Base-by-base conservation (phyloP, 2,888 invertebrate genomes). In the Terebella lapidaria region DNA sequence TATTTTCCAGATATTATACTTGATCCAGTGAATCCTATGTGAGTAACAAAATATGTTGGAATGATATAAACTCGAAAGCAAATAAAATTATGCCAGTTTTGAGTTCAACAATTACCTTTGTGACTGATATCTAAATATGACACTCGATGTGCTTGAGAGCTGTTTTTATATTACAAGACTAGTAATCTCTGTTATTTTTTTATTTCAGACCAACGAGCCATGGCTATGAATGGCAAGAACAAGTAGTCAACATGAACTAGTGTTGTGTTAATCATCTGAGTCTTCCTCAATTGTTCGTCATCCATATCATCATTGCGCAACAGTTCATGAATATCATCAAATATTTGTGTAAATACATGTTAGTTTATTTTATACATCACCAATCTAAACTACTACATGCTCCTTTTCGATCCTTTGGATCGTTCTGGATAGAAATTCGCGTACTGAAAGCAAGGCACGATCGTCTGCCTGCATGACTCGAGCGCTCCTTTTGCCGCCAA, bases 161-260 rank as follows among this genome's bases (percentile, higher is more conserved):
- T 15, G 35, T 10, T 35, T n/a, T n/a, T n/a, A n/a, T n/a, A n/a
- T 15, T 35, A 35, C 35, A 35, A 35, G 10, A 35, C 18, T 35
- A 15, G 10, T 35, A 35, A 35, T 35, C 18, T 10, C 18, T n/a
- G 5, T 49, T 49, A 10, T 5, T 49, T n/a, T 49, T 5, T n/a
- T 49, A 20, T 49, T 49, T 5, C 49, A 49, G 49, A 20, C 49
- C 49, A 49, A 10, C 18, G 5, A n/a, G 22, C 24, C 24, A 10
- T 49, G 49, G 22, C 18, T 49, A n/a, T 49, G 49, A 49, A 22
- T 49, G 49, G 49, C 49, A 49, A 22, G 49, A 49, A 49, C 18
- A 49, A 10, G 49, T 49, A 5, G 49, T 49, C 49, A 49, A 49
- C 5, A 49, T 49, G 49, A 22, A 49, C 18, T 49, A 24, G 22